A percentile compares a stretch with the other conserved stretches of the same genome.
Evolutionary conservation across 2,888 invertebrate species (phyloP).

Genomic region (Syrista parreyssii): DNA sequence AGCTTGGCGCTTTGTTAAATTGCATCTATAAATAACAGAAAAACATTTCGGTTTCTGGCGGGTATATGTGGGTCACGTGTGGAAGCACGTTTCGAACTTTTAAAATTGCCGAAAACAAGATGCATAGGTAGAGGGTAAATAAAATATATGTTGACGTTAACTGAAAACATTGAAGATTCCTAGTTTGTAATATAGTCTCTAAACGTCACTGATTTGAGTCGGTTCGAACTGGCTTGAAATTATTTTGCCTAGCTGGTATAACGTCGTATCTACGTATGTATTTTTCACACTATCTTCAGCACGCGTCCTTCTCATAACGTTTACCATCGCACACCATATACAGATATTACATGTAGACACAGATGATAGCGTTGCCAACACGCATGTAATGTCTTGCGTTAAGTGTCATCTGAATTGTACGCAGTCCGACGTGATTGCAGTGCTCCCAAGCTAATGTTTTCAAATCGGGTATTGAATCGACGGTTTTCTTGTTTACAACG

Average conservation of each 20-base stretch:
- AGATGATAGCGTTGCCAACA: background rate
- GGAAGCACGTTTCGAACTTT: background rate
- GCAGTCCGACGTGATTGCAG: background rate
- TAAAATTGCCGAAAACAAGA: background rate
- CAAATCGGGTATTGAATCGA: slow-evolving; percentile 23
- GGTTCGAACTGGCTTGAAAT: background rate
- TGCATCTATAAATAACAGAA: background rate
- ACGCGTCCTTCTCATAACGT: background rate
- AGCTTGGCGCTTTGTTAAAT: background rate
- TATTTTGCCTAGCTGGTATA: background rate
- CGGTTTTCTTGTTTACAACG: slow-evolving; percentile 17
- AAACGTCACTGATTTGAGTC: background rate
- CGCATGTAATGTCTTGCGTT: background rate
- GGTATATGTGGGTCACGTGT: background rate
- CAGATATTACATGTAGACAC: background rate
- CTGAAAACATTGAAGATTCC: background rate
- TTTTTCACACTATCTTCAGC: background rate
- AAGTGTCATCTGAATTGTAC: background rate
- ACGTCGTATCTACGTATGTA: background rate
- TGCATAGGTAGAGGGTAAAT: background rate
- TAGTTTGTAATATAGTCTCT: background rate
- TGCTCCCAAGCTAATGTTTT: slow-evolving; percentile 18
- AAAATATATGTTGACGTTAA: background rate
- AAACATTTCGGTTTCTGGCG: background rate
- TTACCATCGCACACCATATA: background rate